Evolutionary conservation across 2,888 invertebrate species (phyloP).

Genomic region (Acanthopleura granulata): DNA sequence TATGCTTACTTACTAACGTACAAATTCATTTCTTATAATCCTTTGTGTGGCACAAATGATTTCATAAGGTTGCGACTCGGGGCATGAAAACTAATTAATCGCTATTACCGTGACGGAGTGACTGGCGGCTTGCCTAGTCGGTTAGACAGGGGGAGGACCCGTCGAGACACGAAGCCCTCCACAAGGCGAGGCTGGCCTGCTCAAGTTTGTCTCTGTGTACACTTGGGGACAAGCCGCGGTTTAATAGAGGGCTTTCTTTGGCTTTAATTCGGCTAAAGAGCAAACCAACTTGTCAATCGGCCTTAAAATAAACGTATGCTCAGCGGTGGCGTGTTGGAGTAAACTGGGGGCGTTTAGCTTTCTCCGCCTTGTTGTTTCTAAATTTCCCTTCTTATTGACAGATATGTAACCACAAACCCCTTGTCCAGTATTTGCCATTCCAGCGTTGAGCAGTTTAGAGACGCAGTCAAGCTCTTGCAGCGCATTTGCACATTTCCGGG

Average conservation of each 20-base stretch:
- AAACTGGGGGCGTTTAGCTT: conserved; percentile 1
- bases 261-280: conserved; percentile 15
- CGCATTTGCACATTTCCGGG: not conserved
- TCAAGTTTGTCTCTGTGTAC: conserved; percentile 3
- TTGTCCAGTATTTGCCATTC: not conserved
- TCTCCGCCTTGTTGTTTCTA: conserved; percentile 8
- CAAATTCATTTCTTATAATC: conserved; percentile 10
- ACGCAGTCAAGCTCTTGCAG: not conserved
- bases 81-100: conserved; percentile 11
- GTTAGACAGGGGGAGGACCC: not conserved
- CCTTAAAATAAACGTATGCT: not conserved
- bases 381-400: conserved; percentile 3
- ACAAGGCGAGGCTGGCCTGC: not conserved
- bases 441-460: not conserved
- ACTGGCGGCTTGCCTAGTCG: not conserved
- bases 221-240: not conserved
- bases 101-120: not conserved
- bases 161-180: conserved; percentile 10
- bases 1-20: not conserved
- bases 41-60: conserved; percentile 11
- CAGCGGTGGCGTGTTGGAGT: conserved; percentile 11
- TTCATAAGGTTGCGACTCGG: conserved; percentile 16
- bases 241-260: conserved; percentile 1
- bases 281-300: conserved; percentile 17
- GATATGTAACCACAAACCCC: conserved; percentile 7